Conservation (phyloP, 2,797 vertebrate genomes). For the Clarias pachynema region DNA sequence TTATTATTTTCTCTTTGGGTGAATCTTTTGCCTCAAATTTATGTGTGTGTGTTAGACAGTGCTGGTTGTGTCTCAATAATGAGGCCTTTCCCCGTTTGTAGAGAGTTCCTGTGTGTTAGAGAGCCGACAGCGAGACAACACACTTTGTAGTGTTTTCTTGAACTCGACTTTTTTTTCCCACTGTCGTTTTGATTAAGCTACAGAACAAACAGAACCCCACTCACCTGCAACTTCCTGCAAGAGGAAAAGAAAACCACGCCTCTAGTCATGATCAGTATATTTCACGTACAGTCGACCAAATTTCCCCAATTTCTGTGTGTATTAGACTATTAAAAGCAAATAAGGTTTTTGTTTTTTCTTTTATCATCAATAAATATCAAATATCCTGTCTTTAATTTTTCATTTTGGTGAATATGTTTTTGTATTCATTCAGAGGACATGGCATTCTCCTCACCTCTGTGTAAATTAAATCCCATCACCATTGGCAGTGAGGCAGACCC, state of each 20-base stretch:
- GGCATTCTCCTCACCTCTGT: background rate
- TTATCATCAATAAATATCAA: background rate
- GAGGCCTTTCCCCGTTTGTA: background rate
- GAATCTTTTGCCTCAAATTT: background rate
- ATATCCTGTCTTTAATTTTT: background rate
- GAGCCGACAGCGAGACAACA: background rate
- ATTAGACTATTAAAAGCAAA: background rate
- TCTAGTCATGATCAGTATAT: background rate
- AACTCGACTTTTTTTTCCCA: background rate
- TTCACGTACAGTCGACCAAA: background rate
- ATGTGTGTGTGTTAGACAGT: background rate
- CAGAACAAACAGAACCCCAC: background rate
- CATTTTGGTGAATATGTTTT: background rate
- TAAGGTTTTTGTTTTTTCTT: background rate
- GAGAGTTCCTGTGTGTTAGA: background rate
- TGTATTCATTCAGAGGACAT: background rate
- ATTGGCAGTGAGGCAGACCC: no score
- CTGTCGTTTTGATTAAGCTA: background rate
- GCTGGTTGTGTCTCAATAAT: conserved; percentile 8
- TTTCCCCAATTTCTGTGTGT: background rate
- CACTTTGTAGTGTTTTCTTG: background rate
- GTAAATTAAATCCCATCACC: background rate
- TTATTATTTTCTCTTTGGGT: background rate
- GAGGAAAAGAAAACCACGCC: background rate
- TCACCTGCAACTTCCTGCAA: background rate